Evolutionary conservation across 2,113 vertebrate species (phyloP).

Genomic region (Dromiciops gliroides): DNA sequence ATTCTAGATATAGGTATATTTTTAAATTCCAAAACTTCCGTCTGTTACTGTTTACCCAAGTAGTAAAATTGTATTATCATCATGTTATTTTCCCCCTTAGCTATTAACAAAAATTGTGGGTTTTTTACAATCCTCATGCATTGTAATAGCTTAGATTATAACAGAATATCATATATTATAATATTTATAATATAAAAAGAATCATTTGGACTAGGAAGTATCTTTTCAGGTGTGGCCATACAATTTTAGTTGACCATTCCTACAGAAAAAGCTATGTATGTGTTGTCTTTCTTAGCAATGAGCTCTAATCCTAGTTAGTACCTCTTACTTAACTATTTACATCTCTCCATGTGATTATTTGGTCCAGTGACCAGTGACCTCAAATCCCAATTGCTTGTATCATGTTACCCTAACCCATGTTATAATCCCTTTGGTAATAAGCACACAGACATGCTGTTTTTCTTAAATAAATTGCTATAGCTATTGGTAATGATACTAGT

Average conservation of each 20-base stretch:
- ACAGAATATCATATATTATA: conserved; percentile 55
- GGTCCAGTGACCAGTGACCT: conserved; percentile 66
- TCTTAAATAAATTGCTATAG: too few species aligned
- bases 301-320: conserved; percentile 51
- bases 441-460: conserved; percentile 61
- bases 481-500: too few species aligned
- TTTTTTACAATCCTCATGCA: conserved; percentile 56
- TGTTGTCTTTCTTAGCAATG: conserved; percentile 59
- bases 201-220: background rate
- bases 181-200: background rate
- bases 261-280: conserved; percentile 34
- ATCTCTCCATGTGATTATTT: conserved; percentile 69
- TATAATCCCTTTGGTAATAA: conserved; percentile 77
- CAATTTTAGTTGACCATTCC: conserved; percentile 52
- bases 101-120: conserved; percentile 41
- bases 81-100: conserved; percentile 29
- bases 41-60: background rate
- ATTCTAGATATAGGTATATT: background rate
- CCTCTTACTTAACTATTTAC: conserved; percentile 62
- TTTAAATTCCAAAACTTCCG: conserved; percentile 31
- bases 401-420: conserved; percentile 70
- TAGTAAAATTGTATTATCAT: conserved; percentile 25
- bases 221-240: background rate
- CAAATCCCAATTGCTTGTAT: conserved; percentile 66
- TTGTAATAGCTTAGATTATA: conserved; percentile 62